Percentiles rank a stretch among this genome's conserved stretches.
phyloP scores from a whole-genome alignment of 2,888 invertebrate species.

The Apamea anceps region DNA sequence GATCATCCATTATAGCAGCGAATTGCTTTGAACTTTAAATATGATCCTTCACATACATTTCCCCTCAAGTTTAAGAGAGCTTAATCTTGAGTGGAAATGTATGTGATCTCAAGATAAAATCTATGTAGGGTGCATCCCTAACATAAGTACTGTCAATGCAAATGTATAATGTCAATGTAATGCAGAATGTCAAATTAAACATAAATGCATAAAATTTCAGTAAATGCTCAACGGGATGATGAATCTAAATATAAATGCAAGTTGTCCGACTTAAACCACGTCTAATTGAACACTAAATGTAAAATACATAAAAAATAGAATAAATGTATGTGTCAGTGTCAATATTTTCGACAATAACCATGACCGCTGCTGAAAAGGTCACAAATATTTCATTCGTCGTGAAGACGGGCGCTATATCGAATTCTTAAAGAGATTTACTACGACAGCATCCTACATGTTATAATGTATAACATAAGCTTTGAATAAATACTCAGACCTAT shows the following conservation, averaged over 20 bases:
- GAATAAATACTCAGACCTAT: conserved; percentile 30
- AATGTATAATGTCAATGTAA: no score
- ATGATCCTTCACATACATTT: not conserved
- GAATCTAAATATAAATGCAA: no score
- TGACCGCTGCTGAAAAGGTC: conserved; percentile 39
- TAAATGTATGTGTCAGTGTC: no score
- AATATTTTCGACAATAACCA: conserved; percentile 10
- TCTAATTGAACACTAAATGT: no score
- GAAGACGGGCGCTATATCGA: conserved; percentile 64
- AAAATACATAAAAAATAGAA: no score
- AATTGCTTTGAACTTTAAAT: not conserved
- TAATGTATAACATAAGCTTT: conserved; percentile 44
- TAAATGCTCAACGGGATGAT: no score
- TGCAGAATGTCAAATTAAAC: no score
- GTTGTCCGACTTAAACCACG: no score
- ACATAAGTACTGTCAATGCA: no score
- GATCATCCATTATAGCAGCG: not conserved
- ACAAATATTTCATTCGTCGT: conserved; percentile 55
- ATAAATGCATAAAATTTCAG: no score
- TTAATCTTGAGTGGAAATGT: no score
- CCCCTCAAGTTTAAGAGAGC: not conserved
- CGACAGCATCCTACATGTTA: conserved; percentile 57
- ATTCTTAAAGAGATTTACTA: conserved; percentile 70
- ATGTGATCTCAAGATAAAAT: not conserved
- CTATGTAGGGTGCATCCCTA: no score